Conservation (phyloP, 2,888 invertebrate genomes). For the Ischnura elegans region DNA sequence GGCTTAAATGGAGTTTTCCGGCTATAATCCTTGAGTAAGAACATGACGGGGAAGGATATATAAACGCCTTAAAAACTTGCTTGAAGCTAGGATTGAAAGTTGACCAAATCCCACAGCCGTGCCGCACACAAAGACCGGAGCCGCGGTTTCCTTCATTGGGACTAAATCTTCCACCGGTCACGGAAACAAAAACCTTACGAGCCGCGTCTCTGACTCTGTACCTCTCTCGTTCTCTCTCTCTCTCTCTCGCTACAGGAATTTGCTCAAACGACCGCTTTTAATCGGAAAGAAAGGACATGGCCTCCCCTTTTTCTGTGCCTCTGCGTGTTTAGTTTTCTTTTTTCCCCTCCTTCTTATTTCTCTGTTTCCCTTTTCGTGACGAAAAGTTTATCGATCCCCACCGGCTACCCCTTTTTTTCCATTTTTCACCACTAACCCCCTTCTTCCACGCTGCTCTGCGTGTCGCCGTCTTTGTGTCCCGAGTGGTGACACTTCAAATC, state of each 20-base stretch:
- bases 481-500: slow-evolving; percentile 10
- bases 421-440: neutral
- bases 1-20: neutral
- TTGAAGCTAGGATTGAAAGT: neutral
- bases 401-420: neutral
- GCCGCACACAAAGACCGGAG: neutral
- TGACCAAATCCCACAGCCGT: neutral
- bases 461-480: neutral
- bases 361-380: neutral
- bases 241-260: slow-evolving; percentile 8
- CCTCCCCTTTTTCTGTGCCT: neutral
- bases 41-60: neutral
- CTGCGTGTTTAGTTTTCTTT: neutral
- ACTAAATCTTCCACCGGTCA: neutral
- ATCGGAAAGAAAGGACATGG: slow-evolving; percentile 15
- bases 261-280: slow-evolving; percentile 31
- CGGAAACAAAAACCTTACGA: slow-evolving; percentile 25
- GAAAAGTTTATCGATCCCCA: neutral
- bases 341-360: neutral
- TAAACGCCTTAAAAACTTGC: neutral
- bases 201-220: too few species aligned
- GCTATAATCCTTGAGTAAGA: neutral
- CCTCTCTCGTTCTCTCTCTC: too few species aligned
- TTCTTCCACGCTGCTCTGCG: neutral
- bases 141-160: neutral